Conservation (phyloP, 2,797 vertebrate species). For the Chelon labrosus region DNA sequence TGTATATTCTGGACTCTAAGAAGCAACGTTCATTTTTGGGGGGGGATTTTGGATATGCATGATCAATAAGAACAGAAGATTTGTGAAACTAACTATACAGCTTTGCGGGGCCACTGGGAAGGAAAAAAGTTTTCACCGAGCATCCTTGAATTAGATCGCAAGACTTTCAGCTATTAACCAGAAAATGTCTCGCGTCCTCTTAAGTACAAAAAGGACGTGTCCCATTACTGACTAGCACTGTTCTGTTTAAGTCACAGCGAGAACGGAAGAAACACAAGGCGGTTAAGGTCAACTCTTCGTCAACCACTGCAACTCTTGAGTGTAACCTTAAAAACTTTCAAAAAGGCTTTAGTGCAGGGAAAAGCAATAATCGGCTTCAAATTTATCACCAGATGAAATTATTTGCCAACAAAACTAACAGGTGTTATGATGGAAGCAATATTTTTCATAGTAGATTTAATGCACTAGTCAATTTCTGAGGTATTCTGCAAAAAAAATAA, state of each 20-base stretch:
- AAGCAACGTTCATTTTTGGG: constrained; percentile 30
- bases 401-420: neutral
- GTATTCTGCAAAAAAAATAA: constrained; percentile 12
- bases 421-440: neutral
- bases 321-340: constrained; percentile 13
- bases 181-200: neutral
- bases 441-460: neutral
- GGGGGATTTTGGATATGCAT: constrained; percentile 24
- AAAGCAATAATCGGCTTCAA: neutral
- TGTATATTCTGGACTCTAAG: constrained; percentile 31
- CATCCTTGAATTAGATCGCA: neutral
- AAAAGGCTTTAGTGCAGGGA: constrained; percentile 2
- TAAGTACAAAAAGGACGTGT: neutral
- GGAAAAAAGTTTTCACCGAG: neutral
- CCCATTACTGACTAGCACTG: neutral
- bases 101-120: neutral
- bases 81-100: constrained; percentile 21
- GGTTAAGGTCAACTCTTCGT: neutral
- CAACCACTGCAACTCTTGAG: neutral
- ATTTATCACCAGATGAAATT: neutral
- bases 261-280: neutral
- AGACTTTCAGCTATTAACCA: neutral
- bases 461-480: neutral
- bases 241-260: too few species aligned
- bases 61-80: constrained; percentile 1